Percentiles rank a stretch among this genome's conserved stretches.
Evolutionary conservation across 2,888 invertebrate species (phyloP).

Genomic region (Volucella inanis): DNA sequence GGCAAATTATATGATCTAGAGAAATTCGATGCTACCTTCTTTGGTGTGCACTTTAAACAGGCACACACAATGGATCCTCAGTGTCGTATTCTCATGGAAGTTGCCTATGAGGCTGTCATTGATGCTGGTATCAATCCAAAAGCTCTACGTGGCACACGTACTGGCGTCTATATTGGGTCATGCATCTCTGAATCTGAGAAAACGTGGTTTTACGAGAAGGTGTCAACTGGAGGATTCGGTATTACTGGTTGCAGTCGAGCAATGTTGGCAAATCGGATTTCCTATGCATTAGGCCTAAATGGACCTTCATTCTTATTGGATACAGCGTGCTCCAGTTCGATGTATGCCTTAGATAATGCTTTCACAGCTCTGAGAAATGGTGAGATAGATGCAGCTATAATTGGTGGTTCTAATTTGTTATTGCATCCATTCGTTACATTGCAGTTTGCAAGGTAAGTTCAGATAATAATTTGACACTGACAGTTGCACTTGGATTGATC

Average conservation of each 20-base stretch:
- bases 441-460: slow-evolving; percentile 89
- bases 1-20: slow-evolving; percentile 88
- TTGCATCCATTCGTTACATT: slow-evolving; percentile 94
- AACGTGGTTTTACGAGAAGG: slow-evolving; percentile 88
- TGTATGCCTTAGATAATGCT: slow-evolving; percentile 93
- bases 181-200: slow-evolving; percentile 89
- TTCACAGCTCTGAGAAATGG: slow-evolving; percentile 90
- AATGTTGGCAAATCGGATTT: slow-evolving; percentile 95
- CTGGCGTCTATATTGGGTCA: slow-evolving; percentile 90
- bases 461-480: slow-evolving; percentile 78
- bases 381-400: slow-evolving; percentile 93
- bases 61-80: slow-evolving; percentile 91
- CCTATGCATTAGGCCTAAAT: slow-evolving; percentile 93
- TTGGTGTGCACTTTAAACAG: slow-evolving; percentile 90
- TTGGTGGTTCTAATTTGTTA: slow-evolving; percentile 93
- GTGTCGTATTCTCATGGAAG: slow-evolving; percentile 90
- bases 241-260: slow-evolving; percentile 91
- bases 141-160: slow-evolving; percentile 86
- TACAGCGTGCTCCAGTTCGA: slow-evolving; percentile 97
- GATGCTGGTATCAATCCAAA: slow-evolving; percentile 90
- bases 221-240: slow-evolving; percentile 84
- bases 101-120: slow-evolving; percentile 90
- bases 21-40: slow-evolving; percentile 91
- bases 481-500: slow-evolving; percentile 84
- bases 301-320: slow-evolving; percentile 95